Base-by-base conservation (phyloP, 2,888 invertebrate genomes). In the Norana najaformis region DNA sequence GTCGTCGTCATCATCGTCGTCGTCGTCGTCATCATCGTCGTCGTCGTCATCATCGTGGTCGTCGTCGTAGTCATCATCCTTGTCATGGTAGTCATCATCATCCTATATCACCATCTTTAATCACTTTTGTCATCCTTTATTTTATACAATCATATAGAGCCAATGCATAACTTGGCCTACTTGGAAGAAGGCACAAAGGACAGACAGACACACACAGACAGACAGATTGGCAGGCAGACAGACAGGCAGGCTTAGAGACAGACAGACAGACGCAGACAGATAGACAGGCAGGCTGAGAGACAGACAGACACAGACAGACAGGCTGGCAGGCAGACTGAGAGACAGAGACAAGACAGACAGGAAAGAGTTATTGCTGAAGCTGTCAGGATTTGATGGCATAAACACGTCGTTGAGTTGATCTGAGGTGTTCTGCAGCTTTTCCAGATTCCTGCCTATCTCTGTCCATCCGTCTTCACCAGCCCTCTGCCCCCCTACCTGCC, bases 261-360 rank as follows among this genome's bases (percentile, higher is more conserved):
- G 30, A 53, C 89, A 89, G n/a, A 89, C 89, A 69, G 30, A 89
- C 82, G 82, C n/a, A 41, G 39, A 39, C 39, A 30, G 39, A n/a
- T 83, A 83, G 47, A 30, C 83, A 18, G 14, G 5, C 38, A 30
- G 16, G 30, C 89, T 36, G 13, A 83, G 16, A 34, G 23, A 83
- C 82, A 36, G 83, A 83, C 38, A 89, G 37, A 83, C 23, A 30
- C 53, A 53, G 23, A 53, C 30, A 53, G 3, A 53, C 23, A 53
- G 23, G 30, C 30, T 6, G 30, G 30, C 53, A 53, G 53, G 30
- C 30, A n/a, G 18, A n/a, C 89, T 36, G 13, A 83, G 16, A 34
- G 23, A 83, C 82, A 36, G 83, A 83, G 37, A 83, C 23, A 30
- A 53, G 23, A 53, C 30, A 53, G 3, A 53, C 23, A 53, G 14